These are phyloP conservation scores for Drosophila burlai DNA, from an alignment of 1,140 invertebrate genomes.

Conservation along the genomic window DNA sequence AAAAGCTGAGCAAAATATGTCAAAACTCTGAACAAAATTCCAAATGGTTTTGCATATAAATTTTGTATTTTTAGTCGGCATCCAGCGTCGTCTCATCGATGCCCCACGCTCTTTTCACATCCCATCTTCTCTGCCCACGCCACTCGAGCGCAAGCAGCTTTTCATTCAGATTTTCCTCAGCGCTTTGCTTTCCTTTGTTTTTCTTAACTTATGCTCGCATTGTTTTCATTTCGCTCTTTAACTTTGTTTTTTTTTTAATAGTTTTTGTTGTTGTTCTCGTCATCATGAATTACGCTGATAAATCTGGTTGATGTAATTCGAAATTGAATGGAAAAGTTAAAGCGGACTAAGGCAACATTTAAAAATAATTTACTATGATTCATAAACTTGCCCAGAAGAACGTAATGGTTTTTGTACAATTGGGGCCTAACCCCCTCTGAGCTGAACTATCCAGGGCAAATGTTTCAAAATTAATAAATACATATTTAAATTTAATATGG, in stretches of 20 bases:
- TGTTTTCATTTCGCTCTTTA: slow-evolving; percentile 25
- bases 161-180: slow-evolving; percentile 55
- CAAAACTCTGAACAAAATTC: slow-evolving; percentile 61
- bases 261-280: slow-evolving; percentile 32
- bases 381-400: neutral
- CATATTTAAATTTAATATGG: too few species aligned
- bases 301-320: slow-evolving; percentile 66
- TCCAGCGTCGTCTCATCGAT: slow-evolving; percentile 6
- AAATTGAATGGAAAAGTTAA: slow-evolving; percentile 50
- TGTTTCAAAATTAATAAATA: too few species aligned
- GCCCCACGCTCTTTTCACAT: neutral
- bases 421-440: too few species aligned
- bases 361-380: neutral
- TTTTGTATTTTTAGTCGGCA: slow-evolving; percentile 66
- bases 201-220: slow-evolving; percentile 24
- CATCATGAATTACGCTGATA: slow-evolving; percentile 59
- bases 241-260: slow-evolving; percentile 6
- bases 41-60: slow-evolving; percentile 73
- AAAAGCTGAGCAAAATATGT: slow-evolving; percentile 55
- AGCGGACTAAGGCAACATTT: slow-evolving; percentile 1
- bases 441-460: neutral
- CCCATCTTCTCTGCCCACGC: neutral
- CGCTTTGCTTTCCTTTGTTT: slow-evolving; percentile 42
- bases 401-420: neutral
- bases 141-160: slow-evolving; percentile 34